These are phyloP conservation scores for Eurystomus gularis DNA, from an alignment of 2,113 vertebrate species.

Conservation along the genomic window DNA sequence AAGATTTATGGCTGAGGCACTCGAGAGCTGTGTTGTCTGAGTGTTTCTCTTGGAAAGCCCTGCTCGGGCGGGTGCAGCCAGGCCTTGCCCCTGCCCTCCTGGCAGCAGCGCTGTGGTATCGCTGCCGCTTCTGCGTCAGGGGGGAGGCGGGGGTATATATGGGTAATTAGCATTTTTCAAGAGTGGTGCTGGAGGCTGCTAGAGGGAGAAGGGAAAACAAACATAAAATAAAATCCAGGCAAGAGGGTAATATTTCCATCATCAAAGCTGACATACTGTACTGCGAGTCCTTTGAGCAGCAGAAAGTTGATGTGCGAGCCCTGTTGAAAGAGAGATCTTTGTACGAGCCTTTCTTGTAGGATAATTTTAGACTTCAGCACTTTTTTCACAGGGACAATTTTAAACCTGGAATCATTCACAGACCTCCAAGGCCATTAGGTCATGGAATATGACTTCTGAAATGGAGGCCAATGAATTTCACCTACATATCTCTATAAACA, in stretches of 20 bases:
- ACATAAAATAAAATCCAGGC: not conserved
- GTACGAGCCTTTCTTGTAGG: not conserved
- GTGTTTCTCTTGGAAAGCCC: constrained; percentile 25
- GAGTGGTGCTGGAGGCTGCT: not conserved
- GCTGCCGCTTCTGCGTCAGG: fast-evolving
- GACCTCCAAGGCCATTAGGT: not conserved
- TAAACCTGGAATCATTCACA: constrained; percentile 7
- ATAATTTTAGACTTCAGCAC: not conserved
- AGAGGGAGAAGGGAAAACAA: constrained; percentile 34
- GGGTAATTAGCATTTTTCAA: not conserved
- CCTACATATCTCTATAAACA: not conserved
- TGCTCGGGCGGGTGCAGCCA: not conserved
- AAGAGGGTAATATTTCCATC: constrained; percentile 26
- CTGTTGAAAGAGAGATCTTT: not conserved
- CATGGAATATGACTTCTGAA: constrained; percentile 4
- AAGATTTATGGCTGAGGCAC: constrained; percentile 1
- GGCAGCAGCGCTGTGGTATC: not conserved
- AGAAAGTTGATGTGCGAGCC: not conserved
- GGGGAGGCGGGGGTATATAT: fast-evolving
- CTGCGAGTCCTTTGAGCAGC: not conserved
- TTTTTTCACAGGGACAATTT: not conserved
- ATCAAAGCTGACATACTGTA: not conserved
- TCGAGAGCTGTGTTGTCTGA: not conserved
- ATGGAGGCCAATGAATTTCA: not conserved
- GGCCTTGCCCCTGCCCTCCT: not conserved